Evolutionary conservation across 2,113 vertebrate genomes (phyloP).

Genomic region (Falcunculus frontatus): DNA sequence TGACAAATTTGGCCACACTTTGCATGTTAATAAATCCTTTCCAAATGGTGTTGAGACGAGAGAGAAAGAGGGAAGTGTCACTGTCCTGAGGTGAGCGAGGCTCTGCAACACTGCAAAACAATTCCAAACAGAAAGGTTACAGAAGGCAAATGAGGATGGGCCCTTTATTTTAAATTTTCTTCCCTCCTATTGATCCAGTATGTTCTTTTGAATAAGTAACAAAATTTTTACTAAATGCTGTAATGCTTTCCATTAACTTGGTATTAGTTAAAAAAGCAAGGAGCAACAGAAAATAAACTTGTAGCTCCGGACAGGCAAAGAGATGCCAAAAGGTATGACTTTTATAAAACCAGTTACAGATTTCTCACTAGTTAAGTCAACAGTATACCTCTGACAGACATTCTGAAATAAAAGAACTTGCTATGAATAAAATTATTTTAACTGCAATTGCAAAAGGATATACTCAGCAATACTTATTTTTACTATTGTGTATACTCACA

Average conservation of each 20-base stretch:
- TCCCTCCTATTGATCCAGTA: background rate
- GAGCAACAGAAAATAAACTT: background rate
- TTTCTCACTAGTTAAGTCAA: background rate
- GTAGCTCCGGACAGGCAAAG: background rate
- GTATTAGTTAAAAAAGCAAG: background rate
- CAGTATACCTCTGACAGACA: background rate
- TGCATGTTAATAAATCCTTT: constrained; percentile 98
- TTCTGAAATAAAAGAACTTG: background rate
- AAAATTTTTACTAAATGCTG: background rate
- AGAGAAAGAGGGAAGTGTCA: constrained; percentile 84
- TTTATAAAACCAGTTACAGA: background rate
- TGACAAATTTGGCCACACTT: constrained; percentile 94
- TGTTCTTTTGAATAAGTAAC: background rate
- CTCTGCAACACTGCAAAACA: constrained; percentile 73
- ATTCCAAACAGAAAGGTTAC: constrained; percentile 42
- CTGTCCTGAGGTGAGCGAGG: constrained; percentile 75
- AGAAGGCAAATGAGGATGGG: background rate
- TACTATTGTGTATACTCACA: background rate
- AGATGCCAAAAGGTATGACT: background rate
- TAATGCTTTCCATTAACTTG: background rate
- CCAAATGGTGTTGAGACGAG: constrained; percentile 88
- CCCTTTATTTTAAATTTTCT: background rate
- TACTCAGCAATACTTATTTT: background rate
- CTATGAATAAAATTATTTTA: background rate
- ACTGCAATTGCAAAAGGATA: background rate